Conservation (phyloP, 2,888 invertebrate species). For the Limnephilus marmoratus region DNA sequence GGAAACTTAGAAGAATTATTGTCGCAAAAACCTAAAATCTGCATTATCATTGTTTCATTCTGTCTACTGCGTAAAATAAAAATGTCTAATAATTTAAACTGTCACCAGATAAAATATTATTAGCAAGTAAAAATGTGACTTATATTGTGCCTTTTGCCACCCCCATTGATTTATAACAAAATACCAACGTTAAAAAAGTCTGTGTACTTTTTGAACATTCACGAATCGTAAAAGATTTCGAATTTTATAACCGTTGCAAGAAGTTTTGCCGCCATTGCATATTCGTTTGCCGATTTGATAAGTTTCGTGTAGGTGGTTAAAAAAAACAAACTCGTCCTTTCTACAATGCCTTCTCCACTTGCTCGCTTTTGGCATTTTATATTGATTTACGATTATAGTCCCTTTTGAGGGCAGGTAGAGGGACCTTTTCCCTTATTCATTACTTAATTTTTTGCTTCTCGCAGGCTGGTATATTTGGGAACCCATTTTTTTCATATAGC, state of each 20-base stretch:
- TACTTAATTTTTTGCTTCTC: conserved; percentile 6
- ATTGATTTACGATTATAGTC: not conserved
- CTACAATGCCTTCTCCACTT: conserved; percentile 29
- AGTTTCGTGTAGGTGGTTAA: conserved; percentile 52
- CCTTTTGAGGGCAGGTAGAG: conserved; percentile 51
- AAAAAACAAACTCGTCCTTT: conserved; percentile 46
- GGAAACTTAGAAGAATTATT: not conserved
- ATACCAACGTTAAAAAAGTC: not conserved
- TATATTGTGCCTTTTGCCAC: not conserved
- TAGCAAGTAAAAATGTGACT: not conserved
- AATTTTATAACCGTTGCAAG: conserved; percentile 39
- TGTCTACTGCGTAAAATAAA: not conserved
- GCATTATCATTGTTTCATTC: not conserved
- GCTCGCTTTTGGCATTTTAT: conserved; percentile 9
- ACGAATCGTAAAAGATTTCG: conserved; percentile 10
- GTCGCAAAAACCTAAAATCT: not conserved
- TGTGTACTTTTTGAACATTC: not conserved
- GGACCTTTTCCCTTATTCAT: conserved; percentile 37
- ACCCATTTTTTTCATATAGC: not conserved
- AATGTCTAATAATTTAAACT: not conserved
- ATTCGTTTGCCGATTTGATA: conserved; percentile 31
- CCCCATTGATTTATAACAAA: not conserved
- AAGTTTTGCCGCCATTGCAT: conserved; percentile 33
- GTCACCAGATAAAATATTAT: not conserved
- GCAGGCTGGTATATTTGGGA: conserved; percentile 8